Conservation (phyloP, 1,140 invertebrate genomes). For the Parapsyche elsis region DNA sequence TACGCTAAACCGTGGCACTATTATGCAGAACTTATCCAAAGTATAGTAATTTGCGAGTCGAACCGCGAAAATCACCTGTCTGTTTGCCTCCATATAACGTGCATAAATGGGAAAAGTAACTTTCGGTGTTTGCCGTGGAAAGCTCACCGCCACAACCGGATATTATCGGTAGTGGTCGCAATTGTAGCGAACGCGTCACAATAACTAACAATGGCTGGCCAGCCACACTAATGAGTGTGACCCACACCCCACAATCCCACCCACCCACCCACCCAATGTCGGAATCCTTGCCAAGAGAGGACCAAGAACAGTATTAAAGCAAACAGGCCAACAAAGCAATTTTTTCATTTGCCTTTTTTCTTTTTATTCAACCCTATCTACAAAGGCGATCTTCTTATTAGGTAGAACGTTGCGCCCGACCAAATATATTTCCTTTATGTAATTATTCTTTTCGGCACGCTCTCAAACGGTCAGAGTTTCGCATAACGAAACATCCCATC, state of each 20-base stretch:
- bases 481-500: neutral
- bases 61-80: no score
- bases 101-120: slow-evolving; percentile 9
- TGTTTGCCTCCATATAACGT: no score
- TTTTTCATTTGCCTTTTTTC: no score
- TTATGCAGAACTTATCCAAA: no score
- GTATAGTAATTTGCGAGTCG: no score
- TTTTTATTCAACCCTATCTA: no score
- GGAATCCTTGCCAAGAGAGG: neutral
- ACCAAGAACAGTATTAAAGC: no score
- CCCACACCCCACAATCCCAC: neutral
- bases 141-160: neutral
- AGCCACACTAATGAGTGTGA: neutral
- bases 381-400: no score
- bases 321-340: no score
- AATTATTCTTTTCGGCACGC: neutral
- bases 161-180: neutral
- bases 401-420: neutral
- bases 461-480: neutral
- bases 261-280: neutral
- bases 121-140: slow-evolving; percentile 8
- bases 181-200: slow-evolving; percentile 19
- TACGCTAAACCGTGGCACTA: neutral
- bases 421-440: no score
- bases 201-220: neutral